Evolutionary conservation across 2,888 invertebrate genomes (phyloP), one percentile per base, ranked within the genome.

Genomic region (Zonitis immaculata): DNA sequence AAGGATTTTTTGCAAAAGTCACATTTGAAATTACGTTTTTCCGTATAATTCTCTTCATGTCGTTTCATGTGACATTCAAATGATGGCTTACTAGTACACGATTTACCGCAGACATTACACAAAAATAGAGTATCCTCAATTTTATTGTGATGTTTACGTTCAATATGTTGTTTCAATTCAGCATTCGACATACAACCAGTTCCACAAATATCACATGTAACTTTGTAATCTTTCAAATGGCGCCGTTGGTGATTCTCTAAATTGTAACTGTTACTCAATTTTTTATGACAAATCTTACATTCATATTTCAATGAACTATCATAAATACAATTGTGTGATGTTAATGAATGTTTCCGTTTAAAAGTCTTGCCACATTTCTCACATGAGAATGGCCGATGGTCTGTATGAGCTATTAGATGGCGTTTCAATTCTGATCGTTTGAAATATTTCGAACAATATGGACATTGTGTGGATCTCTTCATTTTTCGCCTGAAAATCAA

Each of bases 1-100:
- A 27, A 49, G 1, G 11, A 7, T 27, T 25, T 22, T 6, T 27
- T 14, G n/a, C 49, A 49, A 3, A 14, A 6, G 43, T 44, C 43
- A 20, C 49, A 49, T 20, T 43, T n/a, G 20, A 44, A 51, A 14
- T 27, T 44, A 11, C 39, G 39, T 20, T 39, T 39, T n/a, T 44
- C 27, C 11, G 44, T 27, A n/a, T 39, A 25, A 5, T 44, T 44
- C 1, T 27, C 27, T 26, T 27, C 44, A 6, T 25, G 27, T 1
- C 16, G n/a, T 3, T 7, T 16, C 44, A 25, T 16, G 16, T 27
- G 25, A 6, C 18, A 20, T 11, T 7, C 11, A 2, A 39, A 39
- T 2, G 39, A 18, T 4, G 9, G 11, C 11, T 39, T 39, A 20
- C 39, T 39, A 4, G 39, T 20, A n/a, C 18, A 20, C 11, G 20